Evolutionary conservation across 1,140 invertebrate species (phyloP).

Genomic region (Lutraria rhynchaena): DNA sequence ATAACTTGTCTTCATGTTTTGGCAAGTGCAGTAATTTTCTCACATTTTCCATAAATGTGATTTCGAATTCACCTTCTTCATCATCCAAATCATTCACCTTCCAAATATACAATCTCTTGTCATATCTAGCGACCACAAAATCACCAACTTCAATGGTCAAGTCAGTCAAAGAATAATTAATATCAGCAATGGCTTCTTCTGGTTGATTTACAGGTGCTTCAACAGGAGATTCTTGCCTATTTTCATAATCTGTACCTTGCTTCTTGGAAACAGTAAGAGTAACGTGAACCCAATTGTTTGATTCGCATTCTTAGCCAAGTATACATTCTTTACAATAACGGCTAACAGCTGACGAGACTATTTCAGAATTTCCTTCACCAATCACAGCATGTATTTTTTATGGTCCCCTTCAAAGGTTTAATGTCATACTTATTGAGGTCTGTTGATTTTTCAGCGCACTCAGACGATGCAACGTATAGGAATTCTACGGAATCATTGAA

Average conservation of each 20-base stretch:
- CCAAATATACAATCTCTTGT: too few species aligned
- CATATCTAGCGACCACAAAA: slow-evolving; percentile 36
- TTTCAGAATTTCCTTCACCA: slow-evolving; percentile 27
- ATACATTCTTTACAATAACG: background rate
- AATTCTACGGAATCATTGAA: slow-evolving; percentile 38
- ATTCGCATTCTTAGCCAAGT: background rate
- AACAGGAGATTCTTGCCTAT: too few species aligned
- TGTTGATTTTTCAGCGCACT: slow-evolving; percentile 8
- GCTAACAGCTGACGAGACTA: background rate
- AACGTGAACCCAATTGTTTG: background rate
- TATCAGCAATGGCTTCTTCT: too few species aligned
- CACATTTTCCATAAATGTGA: slow-evolving; percentile 43
- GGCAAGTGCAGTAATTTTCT: slow-evolving; percentile 37
- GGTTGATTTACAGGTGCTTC: too few species aligned
- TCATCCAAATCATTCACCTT: slow-evolving; percentile 14
- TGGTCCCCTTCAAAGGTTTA: slow-evolving; percentile 50
- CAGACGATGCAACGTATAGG: slow-evolving; percentile 22
- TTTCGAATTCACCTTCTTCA: slow-evolving; percentile 26
- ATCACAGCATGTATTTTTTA: slow-evolving; percentile 60
- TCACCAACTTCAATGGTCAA: too few species aligned
- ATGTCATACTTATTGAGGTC: background rate
- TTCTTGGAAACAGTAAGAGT: background rate
- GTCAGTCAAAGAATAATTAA: too few species aligned
- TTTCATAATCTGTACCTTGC: too few species aligned
- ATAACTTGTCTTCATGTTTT: slow-evolving; percentile 9